Base-by-base conservation (phyloP, 1,140 invertebrate genomes). In the Nasonia vitripennis region DNA sequence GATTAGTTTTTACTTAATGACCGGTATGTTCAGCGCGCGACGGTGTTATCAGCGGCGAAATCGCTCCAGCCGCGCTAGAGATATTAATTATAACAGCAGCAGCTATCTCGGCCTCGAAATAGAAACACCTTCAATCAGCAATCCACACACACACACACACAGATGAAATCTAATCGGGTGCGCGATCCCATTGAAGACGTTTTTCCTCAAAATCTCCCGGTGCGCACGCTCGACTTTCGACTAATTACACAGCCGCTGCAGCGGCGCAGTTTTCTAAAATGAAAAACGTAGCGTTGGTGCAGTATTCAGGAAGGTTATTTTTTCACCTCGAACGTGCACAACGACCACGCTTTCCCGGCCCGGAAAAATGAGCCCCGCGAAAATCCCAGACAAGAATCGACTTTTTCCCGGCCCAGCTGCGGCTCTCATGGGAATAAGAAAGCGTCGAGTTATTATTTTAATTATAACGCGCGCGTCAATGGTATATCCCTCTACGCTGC, bases 361-460 rank as follows among this genome's bases (percentile, higher is more conserved):
- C 75, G 82, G 82, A 85, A 81, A 81, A 85, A 85, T 77, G 23
- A 77, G 70, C 55, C 51, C 55, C 70, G 27, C n/a, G 84, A 67
- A 84, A 84, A 84, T 51, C 82, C n/a, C 23, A 71, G 83, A 73
- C 70, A 81, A 81, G 79, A 81, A 81, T 81, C 73, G 68, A 10
- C 73, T 78, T 27, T 51, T 84, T 74, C 82, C 81, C 80, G 34
- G 34, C 34, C 3, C 34, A 37, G 34, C 45, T 41, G 10, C 5
- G 41, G 4, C 4, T 4, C 55, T 87, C 27, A 83, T 90, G 89
- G 88, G 89, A 91, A 91, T 91, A 88, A 90, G 91, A 91, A 91
- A 90, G 91, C 88, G 82, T 87, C 82, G 83, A 70, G 84, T 88
- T 89, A 90, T 89, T 90, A 90, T 88, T 90, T 89, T 90, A 90